A percentile compares a stretch with the other conserved stretches of the same genome.
phyloP scores from a whole-genome alignment of 1,140 invertebrate genomes.

The Anthonomus grandis region DNA sequence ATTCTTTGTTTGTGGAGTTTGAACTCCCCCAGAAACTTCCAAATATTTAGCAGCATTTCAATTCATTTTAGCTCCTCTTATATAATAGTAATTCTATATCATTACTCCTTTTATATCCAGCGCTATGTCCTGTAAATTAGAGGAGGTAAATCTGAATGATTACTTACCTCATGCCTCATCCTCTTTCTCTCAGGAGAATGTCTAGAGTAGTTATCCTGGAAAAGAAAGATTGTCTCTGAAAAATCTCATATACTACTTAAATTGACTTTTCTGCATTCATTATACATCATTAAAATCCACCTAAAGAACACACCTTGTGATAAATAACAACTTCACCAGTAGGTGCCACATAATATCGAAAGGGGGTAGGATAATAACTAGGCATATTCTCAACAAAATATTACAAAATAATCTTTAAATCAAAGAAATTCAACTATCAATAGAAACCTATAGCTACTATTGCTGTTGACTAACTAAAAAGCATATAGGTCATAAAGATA shows the following conservation, averaged over 20 bases:
- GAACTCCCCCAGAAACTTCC: neutral
- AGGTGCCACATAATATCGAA: constrained; percentile 10
- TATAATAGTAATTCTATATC: neutral
- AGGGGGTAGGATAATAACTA: constrained; percentile 20
- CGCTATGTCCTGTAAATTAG: constrained; percentile 24
- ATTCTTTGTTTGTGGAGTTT: neutral
- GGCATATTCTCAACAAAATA: constrained; percentile 2
- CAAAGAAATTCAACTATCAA: too few species aligned
- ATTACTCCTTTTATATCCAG: neutral
- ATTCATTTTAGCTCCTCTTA: neutral
- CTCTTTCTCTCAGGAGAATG: constrained; percentile 45
- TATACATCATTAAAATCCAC: too few species aligned
- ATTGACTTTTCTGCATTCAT: too few species aligned
- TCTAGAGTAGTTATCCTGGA: constrained; percentile 39
- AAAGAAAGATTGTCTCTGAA: too few species aligned
- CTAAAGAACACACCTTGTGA: constrained; percentile 3
- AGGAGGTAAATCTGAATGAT: constrained; percentile 12
- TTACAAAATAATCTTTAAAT: too few species aligned
- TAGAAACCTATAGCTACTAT: too few species aligned
- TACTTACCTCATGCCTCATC: constrained; percentile 42
- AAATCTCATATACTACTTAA: too few species aligned
- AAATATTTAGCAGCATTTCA: neutral
- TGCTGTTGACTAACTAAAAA: too few species aligned
- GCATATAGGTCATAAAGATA: too few species aligned
- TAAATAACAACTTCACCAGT: constrained; percentile 1